Percentiles rank a stretch among this genome's conserved stretches.
These are phyloP conservation scores for Scomber japonicus DNA, from an alignment of 2,113 vertebrate species.

Conservation along the genomic window DNA sequence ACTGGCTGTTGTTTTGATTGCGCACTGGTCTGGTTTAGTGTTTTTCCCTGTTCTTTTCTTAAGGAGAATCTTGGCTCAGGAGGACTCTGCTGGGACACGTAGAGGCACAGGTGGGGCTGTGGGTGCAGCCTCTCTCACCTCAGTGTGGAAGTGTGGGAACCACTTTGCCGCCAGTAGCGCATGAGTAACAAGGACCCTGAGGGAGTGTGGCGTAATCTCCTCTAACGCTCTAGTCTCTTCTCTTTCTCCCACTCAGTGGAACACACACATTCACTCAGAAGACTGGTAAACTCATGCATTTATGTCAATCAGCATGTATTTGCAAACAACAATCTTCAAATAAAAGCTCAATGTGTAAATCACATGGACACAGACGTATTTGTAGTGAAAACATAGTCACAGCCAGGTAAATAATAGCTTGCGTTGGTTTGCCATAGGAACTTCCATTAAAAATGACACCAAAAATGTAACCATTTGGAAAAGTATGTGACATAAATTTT, in stretches of 20 bases:
- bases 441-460: constrained; percentile 39
- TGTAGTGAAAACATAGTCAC: constrained; percentile 68
- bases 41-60: constrained; percentile 72
- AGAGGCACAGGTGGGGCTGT: constrained; percentile 82
- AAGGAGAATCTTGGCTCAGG: constrained; percentile 70
- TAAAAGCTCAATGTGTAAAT: constrained; percentile 63
- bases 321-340: constrained; percentile 75
- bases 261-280: constrained; percentile 69
- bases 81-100: constrained; percentile 81
- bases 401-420: constrained; percentile 52
- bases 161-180: constrained; percentile 76
- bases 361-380: constrained; percentile 56
- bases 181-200: constrained; percentile 84
- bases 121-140: constrained; percentile 83
- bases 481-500: constrained; percentile 25
- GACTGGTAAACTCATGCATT: constrained; percentile 46
- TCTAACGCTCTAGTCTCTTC: constrained; percentile 76
- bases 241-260: constrained; percentile 61
- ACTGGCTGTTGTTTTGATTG: constrained; percentile 75
- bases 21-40: constrained; percentile 64
- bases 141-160: constrained; percentile 86
- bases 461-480: constrained; percentile 21
- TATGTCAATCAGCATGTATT: constrained; percentile 67
- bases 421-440: constrained; percentile 31
- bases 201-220: constrained; percentile 86